Conservation (phyloP, 2,113 vertebrate genomes). For the Theropithecus gelada region DNA sequence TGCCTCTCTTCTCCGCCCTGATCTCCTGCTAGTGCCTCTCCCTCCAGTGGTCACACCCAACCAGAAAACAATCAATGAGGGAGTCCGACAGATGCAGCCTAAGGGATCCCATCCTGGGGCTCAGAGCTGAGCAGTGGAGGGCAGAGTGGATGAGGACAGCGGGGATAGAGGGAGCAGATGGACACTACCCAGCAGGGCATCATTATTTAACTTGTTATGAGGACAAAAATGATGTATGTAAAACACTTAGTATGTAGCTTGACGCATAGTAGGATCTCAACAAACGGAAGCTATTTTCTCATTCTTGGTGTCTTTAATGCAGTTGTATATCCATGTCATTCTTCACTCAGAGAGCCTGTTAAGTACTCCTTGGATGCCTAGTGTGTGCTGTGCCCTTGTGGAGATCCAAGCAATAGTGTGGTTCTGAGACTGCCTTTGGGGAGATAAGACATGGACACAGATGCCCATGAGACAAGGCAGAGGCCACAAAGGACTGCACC, state of each 20-base stretch:
- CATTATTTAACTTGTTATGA: not conserved
- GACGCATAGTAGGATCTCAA: not conserved
- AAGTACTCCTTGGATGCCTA: not conserved
- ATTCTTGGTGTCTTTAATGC: not conserved
- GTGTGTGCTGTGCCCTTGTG: not conserved
- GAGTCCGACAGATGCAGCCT: accelerated
- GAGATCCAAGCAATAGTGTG: not conserved
- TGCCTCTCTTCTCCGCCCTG: not conserved
- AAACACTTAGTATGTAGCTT: not conserved
- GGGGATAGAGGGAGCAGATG: not conserved
- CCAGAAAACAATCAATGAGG: not conserved
- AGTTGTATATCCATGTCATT: not conserved
- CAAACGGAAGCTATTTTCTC: not conserved
- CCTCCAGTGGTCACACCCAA: not conserved
- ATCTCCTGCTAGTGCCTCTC: not conserved
- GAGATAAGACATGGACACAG: not conserved
- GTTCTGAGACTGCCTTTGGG: not conserved
- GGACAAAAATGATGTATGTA: not conserved
- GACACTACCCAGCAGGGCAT: not conserved
- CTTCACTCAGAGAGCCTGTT: not conserved
- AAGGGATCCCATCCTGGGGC: not conserved
- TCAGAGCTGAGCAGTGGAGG: not conserved
- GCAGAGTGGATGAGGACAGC: not conserved
- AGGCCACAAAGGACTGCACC: not conserved
- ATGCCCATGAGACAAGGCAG: not conserved